A percentile compares a stretch with the other conserved stretches of the same genome.
Conservation (phyloP, 2,113 vertebrate species). For the Onychorhynchus coronatus region DNA sequence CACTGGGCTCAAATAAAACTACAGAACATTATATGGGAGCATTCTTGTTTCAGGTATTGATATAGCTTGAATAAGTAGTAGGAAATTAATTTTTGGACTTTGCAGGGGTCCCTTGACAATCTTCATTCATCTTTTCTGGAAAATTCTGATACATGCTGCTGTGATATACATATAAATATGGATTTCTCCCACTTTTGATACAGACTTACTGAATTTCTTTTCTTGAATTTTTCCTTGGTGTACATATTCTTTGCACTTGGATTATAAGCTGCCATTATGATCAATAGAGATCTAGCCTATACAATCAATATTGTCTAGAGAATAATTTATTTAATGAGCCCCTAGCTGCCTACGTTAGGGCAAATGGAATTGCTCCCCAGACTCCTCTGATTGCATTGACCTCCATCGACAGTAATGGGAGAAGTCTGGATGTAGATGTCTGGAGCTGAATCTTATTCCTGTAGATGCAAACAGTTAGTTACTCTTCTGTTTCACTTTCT, state of each 20-base stretch:
- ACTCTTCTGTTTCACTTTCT: not conserved
- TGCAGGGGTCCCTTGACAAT: not conserved
- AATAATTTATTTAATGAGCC: slow-evolving; percentile 2
- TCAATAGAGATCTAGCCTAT: not conserved
- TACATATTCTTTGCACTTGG: not conserved
- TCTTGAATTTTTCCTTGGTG: not conserved
- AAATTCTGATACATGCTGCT: not conserved
- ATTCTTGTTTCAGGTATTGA: not conserved
- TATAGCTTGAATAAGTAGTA: not conserved
- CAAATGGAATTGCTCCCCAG: not conserved
- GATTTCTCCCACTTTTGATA: not conserved
- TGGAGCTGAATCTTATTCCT: not conserved
- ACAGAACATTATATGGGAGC: not conserved
- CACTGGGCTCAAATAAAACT: not conserved
- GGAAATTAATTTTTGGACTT: not conserved
- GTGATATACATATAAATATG: not conserved
- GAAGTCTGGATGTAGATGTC: not conserved
- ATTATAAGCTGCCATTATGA: not conserved
- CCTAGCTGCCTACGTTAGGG: not conserved
- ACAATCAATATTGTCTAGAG: not conserved
- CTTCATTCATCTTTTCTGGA: not conserved
- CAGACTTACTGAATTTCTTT: not conserved
- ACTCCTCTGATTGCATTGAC: not conserved
- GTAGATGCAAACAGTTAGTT: not conserved
- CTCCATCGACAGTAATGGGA: not conserved